These are phyloP conservation scores for Tetanocera ferruginea DNA, from an alignment of 2,888 invertebrate species.

Conservation along the genomic window DNA sequence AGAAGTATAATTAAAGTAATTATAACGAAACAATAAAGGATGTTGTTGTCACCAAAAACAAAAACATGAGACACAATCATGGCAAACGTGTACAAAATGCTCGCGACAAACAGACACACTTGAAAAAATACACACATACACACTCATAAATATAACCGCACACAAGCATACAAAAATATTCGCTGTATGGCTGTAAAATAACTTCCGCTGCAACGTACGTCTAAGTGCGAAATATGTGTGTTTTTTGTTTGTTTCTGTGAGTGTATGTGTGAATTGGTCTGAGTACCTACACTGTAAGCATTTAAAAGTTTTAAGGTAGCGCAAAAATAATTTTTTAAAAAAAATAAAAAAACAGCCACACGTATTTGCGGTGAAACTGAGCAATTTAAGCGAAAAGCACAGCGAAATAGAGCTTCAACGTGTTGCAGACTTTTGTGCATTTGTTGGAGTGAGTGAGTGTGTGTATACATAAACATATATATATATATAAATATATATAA, in stretches of 20 bases:
- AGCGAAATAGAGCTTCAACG: neutral
- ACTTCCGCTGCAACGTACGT: neutral
- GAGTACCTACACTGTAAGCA: neutral
- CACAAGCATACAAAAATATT: neutral
- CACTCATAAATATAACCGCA: neutral
- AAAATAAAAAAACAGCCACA: neutral
- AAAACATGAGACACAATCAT: neutral
- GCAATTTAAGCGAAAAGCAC: neutral
- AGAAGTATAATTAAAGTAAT: conserved; percentile 20
- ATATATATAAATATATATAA: neutral
- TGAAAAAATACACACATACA: neutral
- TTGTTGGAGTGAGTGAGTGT: neutral
- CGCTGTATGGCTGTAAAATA: neutral
- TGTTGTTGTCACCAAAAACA: conserved; percentile 17
- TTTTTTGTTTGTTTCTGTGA: neutral
- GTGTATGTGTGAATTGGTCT: neutral
- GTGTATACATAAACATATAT: neutral
- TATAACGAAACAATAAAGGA: conserved; percentile 18
- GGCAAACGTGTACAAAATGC: neutral
- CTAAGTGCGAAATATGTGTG: neutral
- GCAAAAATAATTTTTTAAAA: too few species aligned
- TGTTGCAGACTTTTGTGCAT: neutral
- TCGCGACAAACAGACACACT: neutral
- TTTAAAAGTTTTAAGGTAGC: neutral
- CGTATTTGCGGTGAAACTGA: neutral